A percentile compares a stretch with the other conserved stretches of the same genome.
phyloP scores from a whole-genome alignment of 1,140 invertebrate genomes.

The Drosophila kohkoa region DNA sequence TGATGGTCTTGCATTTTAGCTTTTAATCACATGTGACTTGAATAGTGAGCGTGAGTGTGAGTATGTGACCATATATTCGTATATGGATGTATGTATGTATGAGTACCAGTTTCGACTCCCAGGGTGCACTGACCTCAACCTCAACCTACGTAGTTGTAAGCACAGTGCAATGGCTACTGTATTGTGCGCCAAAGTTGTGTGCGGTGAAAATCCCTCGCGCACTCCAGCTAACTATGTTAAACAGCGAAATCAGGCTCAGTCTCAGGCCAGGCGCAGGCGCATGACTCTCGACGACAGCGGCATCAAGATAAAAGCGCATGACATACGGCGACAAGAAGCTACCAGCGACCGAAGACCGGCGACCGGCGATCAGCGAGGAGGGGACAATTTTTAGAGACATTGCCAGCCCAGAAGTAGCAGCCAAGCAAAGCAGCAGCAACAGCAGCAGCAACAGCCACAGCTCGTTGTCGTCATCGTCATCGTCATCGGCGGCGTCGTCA shows the following conservation, averaged over 20 bases:
- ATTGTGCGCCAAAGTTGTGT: slow-evolving; percentile 12
- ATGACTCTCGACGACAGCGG: slow-evolving; percentile 72
- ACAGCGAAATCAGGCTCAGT: slow-evolving; percentile 70
- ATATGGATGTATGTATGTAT: not conserved
- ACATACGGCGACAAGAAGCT: slow-evolving; percentile 82
- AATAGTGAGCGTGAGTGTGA: not conserved
- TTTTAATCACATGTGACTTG: slow-evolving; percentile 72
- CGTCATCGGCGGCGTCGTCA: slow-evolving; percentile 41
- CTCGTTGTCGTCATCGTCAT: slow-evolving; percentile 9
- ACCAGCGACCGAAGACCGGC: slow-evolving; percentile 57
- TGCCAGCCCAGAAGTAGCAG: slow-evolving; percentile 17
- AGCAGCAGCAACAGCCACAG: slow-evolving; percentile 18
- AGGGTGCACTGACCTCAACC: slow-evolving; percentile 71
- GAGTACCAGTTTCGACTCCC: slow-evolving; percentile 27
- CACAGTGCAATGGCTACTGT: slow-evolving; percentile 63
- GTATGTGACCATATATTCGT: not conserved
- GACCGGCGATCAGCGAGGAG: not conserved
- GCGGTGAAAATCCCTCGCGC: slow-evolving; percentile 68
- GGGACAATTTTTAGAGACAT: slow-evolving; percentile 4
- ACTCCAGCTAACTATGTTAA: slow-evolving; percentile 74
- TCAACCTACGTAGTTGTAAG: slow-evolving; percentile 66
- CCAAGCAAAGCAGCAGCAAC: not conserved
- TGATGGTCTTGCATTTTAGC: slow-evolving; percentile 73
- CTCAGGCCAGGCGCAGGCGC: slow-evolving; percentile 41
- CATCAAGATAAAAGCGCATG: slow-evolving; percentile 81